A percentile compares a stretch with the other conserved stretches of the same genome.
phyloP scores from a whole-genome alignment of 2,888 invertebrate genomes.

The Perithous albicinctus region DNA sequence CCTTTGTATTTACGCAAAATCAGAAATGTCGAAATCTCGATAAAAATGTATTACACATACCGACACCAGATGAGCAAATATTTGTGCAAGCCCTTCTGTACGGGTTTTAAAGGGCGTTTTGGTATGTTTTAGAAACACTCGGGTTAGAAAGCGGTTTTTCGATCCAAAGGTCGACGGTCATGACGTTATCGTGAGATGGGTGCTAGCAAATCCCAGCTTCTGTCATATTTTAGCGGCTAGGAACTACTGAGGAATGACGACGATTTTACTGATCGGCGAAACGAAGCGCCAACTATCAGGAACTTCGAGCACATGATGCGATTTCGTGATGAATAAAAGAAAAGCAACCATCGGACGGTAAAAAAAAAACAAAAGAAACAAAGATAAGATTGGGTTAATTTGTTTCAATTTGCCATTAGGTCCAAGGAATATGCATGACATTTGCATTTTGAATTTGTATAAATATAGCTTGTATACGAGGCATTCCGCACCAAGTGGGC shows the following conservation, averaged over 20 bases:
- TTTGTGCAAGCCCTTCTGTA: background rate
- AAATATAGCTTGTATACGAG: too few relatives aligned
- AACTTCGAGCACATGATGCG: background rate
- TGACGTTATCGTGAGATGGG: background rate
- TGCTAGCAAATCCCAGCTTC: background rate
- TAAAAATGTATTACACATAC: background rate
- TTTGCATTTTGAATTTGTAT: too few relatives aligned
- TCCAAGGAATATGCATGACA: background rate
- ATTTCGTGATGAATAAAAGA: background rate
- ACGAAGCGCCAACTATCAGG: constrained; percentile 9
- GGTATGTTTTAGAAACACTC: background rate
- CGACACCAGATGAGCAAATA: background rate
- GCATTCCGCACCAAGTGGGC: too few relatives aligned
- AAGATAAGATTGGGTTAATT: background rate
- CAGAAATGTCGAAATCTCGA: background rate
- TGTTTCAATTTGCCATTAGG: background rate
- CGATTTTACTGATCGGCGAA: background rate
- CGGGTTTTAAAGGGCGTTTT: background rate
- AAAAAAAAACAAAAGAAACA: background rate
- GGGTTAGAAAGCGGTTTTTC: background rate
- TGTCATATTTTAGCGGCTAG: background rate
- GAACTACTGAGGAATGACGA: background rate
- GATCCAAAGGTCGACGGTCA: constrained; percentile 21
- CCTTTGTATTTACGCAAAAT: background rate
- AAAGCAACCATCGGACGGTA: background rate